Evolutionary conservation across 1,140 invertebrate genomes (phyloP).

Genomic region (Drosophila asahinai): DNA sequence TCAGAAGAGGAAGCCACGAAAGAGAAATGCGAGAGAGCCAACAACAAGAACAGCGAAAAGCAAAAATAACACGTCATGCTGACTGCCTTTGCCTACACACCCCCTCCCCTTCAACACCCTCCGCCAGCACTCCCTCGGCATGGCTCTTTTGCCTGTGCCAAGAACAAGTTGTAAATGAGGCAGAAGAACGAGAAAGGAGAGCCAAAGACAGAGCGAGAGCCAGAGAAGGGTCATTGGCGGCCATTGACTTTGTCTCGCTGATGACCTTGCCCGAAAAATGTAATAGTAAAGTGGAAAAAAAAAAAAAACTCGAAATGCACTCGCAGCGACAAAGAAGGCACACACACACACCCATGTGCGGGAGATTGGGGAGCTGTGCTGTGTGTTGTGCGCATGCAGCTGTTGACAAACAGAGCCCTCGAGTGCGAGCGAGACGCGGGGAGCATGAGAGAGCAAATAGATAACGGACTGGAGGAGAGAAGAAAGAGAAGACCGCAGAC

Average conservation of each 20-base stretch:
- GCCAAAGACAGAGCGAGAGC: slow-evolving; percentile 26
- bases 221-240: slow-evolving; percentile 83
- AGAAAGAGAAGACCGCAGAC: slow-evolving; percentile 7
- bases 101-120: not conserved
- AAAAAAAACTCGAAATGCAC: slow-evolving; percentile 56
- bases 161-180: slow-evolving; percentile 83
- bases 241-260: slow-evolving; percentile 84
- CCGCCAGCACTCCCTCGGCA: not conserved
- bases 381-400: slow-evolving; percentile 60
- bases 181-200: slow-evolving; percentile 42
- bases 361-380: slow-evolving; percentile 38
- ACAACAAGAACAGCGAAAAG: slow-evolving; percentile 44
- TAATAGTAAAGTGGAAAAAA: slow-evolving; percentile 59
- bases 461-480: not conserved
- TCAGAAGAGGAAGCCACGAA: slow-evolving; percentile 66
- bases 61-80: slow-evolving; percentile 79
- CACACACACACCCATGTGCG: slow-evolving; percentile 7
- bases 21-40: slow-evolving; percentile 50
- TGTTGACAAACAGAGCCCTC: slow-evolving; percentile 57
- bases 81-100: slow-evolving; percentile 47
- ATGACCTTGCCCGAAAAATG: slow-evolving; percentile 85
- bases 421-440: slow-evolving; percentile 5
- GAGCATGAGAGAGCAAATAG: slow-evolving; percentile 8
- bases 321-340: slow-evolving; percentile 23
- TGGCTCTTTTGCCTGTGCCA: slow-evolving; percentile 54